A percentile compares a stretch with the other conserved stretches of the same genome.
These are phyloP conservation scores for Vireo griseus DNA, from an alignment of 2,797 vertebrate genomes.

Conservation along the genomic window DNA sequence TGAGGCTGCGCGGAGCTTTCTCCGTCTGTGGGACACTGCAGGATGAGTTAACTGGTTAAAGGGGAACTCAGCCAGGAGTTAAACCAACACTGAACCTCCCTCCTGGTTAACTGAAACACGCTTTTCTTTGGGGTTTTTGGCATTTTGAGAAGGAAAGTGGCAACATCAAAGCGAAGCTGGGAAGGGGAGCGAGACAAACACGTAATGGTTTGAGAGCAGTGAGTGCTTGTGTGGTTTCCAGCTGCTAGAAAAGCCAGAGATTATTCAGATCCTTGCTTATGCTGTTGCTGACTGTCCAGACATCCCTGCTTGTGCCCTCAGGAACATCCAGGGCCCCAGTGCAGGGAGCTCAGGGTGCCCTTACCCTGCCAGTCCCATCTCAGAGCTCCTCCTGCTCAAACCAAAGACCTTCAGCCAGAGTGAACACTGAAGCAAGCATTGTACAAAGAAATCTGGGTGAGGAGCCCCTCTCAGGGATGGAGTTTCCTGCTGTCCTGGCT, in stretches of 20 bases:
- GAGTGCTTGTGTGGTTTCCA: background rate
- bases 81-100: background rate
- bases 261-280: background rate
- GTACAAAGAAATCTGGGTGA: background rate
- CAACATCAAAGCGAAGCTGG: background rate
- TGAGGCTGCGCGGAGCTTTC: background rate
- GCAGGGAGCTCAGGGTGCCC: background rate
- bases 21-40: background rate
- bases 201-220: rapidly evolving
- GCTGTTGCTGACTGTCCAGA: background rate
- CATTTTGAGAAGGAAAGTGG: background rate
- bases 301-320: background rate
- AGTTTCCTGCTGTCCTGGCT: background rate
- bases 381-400: background rate
- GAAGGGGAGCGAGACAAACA: rapidly evolving
- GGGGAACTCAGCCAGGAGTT: background rate
- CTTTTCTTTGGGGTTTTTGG: background rate
- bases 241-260: background rate
- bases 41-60: background rate
- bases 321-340: rapidly evolving
- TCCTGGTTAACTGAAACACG: rapidly evolving
- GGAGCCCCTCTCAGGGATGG: background rate
- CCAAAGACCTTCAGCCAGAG: background rate
- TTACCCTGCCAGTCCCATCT: too few species aligned
- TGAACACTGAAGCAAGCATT: background rate